Base-by-base conservation (phyloP, 92 coral and sea anemone species). In the Paragorgia papillata region DNA sequence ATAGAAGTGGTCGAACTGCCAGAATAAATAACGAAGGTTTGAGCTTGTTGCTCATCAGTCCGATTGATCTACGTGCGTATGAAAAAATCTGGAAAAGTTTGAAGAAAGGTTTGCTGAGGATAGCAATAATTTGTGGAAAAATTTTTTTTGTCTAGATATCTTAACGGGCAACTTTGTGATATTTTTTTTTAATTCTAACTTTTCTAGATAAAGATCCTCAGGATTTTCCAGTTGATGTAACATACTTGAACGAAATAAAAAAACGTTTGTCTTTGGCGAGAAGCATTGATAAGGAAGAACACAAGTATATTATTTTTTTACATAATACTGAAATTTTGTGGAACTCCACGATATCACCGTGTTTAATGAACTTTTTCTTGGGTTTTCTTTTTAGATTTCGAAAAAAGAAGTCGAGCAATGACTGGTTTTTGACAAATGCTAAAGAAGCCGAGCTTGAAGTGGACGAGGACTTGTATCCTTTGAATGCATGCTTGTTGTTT, bases 401-500 rank as follows among this genome's bases (percentile, higher is more conserved):
- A 41, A 89, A 87, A 32, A 94, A 91, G 85, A 90, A 94, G 79
- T 86, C 92, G 14, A 81, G 75, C 18, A 93, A 94, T 49, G 92
- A 85, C 69, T 94, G 98, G 98, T 55, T 94, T 35, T 43, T 94
- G 30, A 75, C 85, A 7, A 88, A 92, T 21, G 97, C 98, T 10
- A 94, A 91, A 80, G 98, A 96, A 27, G 92, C 92, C 90, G 97
- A 94, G 66, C 85, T 94, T 17, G 92, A 94, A 57, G 81, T 94
- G 9, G 98, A 94, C 62, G 97, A 94, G 37, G 97, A 91, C 78
- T 76, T 94, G 98, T 94, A 94, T 94, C 98, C 87, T n/a, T n/a
- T n/a, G n/a, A n/a, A n/a, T n/a, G n/a, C n/a, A n/a, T 35, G 28
- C 17, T 31, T 32, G 15, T 12, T 18, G 25, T 21, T 69, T 18